Evolutionary conservation across 2,888 invertebrate genomes (phyloP), one percentile per base, ranked within the genome.

Genomic region (Acanthacorydalis orientalis): DNA sequence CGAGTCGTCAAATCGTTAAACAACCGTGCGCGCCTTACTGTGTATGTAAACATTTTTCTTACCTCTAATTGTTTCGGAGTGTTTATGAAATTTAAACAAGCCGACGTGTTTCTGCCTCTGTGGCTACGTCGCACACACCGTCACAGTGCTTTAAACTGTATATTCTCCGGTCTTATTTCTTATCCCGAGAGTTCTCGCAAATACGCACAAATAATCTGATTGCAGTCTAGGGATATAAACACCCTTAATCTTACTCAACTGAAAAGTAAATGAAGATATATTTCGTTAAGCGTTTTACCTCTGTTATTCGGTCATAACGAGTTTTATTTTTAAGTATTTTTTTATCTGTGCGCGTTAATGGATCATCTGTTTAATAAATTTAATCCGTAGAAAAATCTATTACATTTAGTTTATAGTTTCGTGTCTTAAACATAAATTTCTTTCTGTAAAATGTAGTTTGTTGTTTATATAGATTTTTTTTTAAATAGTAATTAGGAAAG

Each of bases 21-120:
- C 12, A 37, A 14, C 12, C 11, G 37, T 12, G 37, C 37, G 9
- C 37, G 37, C 9, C 7, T 12, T 14, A 1, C 7, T 7, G 10
- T 9, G 4, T 37, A 14, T 37, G 37, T 37, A 37, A 14, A 14
- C 14, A 37, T 37, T 37, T 37, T 42, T 16, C 42, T 41, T 42
- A 42, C 42, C 42, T 16, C 42, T 42, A 42, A 42, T 42, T 42
- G 42, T 42, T 31, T 23, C 31, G 12, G 31, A 55, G 53, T 52
- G 52, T 53, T 54, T 54, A 53, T 54, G 53, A 55, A 55, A 53
- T 55, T 55, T 55, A 53, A 53, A 52, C 53, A 51, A 37, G 37
- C 7, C 37, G 37, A n/a, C 37, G 37, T 14, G 23, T 23, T 23
- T 23, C 23, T 23, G 23, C 6, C 6, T 6, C 23, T 23, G 23